Evolutionary conservation across 1,140 invertebrate species (phyloP).

Genomic region (Eriosoma lanigerum): DNA sequence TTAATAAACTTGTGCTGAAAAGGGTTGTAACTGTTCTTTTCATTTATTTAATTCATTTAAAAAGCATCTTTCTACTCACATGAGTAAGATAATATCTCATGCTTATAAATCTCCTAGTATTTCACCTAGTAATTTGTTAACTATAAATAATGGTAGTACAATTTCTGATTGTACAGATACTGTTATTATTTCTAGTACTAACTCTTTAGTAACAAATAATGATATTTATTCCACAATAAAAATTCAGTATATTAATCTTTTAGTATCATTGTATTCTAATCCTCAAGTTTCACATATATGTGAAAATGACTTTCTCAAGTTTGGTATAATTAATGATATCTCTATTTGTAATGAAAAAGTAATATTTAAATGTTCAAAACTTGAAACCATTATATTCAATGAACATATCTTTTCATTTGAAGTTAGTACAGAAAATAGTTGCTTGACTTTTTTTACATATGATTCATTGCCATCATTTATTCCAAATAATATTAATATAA

Average conservation of each 20-base stretch:
- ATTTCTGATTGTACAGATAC: too few species aligned
- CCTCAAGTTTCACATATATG: not conserved
- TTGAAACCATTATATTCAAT: too few species aligned
- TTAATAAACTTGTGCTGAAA: not conserved
- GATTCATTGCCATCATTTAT: not conserved
- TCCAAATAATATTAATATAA: not conserved
- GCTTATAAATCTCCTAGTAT: too few species aligned
- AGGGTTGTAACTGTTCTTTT: not conserved
- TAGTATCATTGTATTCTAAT: not conserved
- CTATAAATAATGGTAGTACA: too few species aligned
- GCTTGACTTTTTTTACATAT: not conserved
- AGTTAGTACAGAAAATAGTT: not conserved
- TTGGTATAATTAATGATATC: not conserved
- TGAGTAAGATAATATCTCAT: too few species aligned
- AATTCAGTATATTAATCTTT: not conserved
- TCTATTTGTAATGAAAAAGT: not conserved
- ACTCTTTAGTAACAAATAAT: not conserved
- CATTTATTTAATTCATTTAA: constrained; percentile 2
- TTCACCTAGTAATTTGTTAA: too few species aligned
- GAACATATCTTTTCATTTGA: not conserved
- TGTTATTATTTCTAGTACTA: too few species aligned
- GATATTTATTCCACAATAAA: not conserved
- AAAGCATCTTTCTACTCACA: not conserved
- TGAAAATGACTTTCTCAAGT: not conserved
- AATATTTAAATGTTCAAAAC: not conserved